phyloP scores from a whole-genome alignment of 1,140 invertebrate genomes.

The Drosophila orena region DNA sequence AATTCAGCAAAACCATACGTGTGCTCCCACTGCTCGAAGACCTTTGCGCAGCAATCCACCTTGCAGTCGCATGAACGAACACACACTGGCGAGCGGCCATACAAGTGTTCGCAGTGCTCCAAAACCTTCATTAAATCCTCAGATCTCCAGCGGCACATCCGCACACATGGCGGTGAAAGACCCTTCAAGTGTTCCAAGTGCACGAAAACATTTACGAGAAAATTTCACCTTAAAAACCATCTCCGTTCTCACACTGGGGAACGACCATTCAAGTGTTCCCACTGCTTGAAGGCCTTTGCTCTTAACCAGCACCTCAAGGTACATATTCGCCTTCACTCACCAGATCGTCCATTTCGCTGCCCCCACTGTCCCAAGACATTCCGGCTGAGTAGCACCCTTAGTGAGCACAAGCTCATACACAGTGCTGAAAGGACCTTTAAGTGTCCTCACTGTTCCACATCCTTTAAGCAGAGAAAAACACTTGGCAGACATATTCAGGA shows the following conservation, averaged over 20 bases:
- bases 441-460: not conserved
- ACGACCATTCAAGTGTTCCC: constrained; percentile 7
- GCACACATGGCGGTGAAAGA: constrained; percentile 8
- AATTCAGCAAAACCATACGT: not conserved
- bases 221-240: constrained; percentile 4
- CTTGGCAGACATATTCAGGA: not conserved
- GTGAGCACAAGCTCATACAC: not conserved
- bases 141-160: constrained; percentile 6
- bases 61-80: constrained; percentile 17
- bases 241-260: constrained; percentile 9
- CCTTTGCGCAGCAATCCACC: not conserved
- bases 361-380: constrained; percentile 12
- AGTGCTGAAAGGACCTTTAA: constrained; percentile 1
- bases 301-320: constrained; percentile 10
- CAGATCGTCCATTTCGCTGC: constrained; percentile 8
- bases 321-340: constrained; percentile 8
- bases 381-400: not conserved
- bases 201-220: constrained; percentile 11
- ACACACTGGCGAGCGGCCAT: constrained; percentile 30
- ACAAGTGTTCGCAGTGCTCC: constrained; percentile 14
- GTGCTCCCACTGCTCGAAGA: constrained; percentile 7
- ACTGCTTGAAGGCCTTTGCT: constrained; percentile 7
- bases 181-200: constrained; percentile 18
- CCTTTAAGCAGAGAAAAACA: constrained; percentile 17
- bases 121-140: constrained; percentile 6